These are phyloP conservation scores for Microcebus griseorufus DNA, from an alignment of 2,113 vertebrate species.

Conservation along the genomic window DNA sequence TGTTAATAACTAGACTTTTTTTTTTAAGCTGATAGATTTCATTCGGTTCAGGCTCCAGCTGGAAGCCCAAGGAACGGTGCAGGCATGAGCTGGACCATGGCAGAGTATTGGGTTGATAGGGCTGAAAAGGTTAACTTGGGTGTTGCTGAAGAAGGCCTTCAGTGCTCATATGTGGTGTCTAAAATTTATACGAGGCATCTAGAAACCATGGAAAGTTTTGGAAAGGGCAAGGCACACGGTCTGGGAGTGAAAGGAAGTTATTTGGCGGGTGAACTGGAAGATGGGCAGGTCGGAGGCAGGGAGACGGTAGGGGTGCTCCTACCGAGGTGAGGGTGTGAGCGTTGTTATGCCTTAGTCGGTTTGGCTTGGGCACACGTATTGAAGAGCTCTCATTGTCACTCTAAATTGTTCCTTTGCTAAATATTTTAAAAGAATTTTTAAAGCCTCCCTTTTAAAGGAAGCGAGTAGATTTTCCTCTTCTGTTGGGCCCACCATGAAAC, in stretches of 20 bases:
- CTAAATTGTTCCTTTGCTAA: neutral
- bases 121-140: neutral
- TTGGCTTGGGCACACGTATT: neutral
- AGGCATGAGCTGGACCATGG: neutral
- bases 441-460: neutral
- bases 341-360: too few species aligned
- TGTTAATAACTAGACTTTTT: neutral
- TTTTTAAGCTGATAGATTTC: neutral
- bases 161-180: neutral
- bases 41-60: neutral
- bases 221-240: neutral
- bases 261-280: neutral
- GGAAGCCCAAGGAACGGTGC: neutral
- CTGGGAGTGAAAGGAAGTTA: neutral
- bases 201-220: neutral
- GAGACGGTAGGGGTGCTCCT: too few species aligned
- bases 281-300: neutral
- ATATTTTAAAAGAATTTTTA: neutral
- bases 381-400: neutral
- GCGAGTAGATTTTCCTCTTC: neutral
- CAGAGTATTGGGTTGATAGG: neutral
- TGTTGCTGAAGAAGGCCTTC: neutral
- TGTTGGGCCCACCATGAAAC: neutral
- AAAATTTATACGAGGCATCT: neutral
- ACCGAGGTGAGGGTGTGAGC: too few species aligned